These are phyloP conservation scores for Tetramorium parvispinum DNA, from an alignment of 1,140 invertebrate genomes.

Conservation along the genomic window DNA sequence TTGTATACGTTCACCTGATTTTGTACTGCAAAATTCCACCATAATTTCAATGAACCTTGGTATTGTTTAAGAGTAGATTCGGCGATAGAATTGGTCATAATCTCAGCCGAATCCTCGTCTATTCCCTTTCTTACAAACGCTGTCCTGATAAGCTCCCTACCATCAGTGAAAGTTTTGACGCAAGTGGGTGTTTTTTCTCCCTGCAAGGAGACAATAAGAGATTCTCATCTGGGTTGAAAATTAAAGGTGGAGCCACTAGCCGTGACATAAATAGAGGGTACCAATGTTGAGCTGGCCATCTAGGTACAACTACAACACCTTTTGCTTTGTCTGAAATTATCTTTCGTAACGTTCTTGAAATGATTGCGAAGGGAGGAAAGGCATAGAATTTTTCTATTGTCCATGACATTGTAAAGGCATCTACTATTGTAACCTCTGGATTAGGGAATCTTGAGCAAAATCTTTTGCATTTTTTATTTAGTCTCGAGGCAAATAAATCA, in stretches of 20 bases:
- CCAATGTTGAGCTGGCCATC: slow-evolving; percentile 67
- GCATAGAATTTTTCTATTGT: neutral
- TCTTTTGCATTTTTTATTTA: slow-evolving; percentile 28
- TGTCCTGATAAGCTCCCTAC: slow-evolving; percentile 58
- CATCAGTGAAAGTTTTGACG: slow-evolving; percentile 64
- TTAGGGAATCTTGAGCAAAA: slow-evolving; percentile 11
- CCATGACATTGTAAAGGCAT: slow-evolving; percentile 22
- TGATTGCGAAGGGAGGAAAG: slow-evolving; percentile 30
- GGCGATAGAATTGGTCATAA: slow-evolving; percentile 29
- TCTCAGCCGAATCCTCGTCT: neutral
- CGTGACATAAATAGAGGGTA: slow-evolving; percentile 53
- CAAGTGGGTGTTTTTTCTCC: slow-evolving; percentile 62
- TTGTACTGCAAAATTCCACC: neutral
- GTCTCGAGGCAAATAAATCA: slow-evolving; percentile 13
- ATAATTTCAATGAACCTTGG: neutral
- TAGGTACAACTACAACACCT: neutral
- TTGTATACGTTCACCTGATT: neutral
- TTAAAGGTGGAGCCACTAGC: slow-evolving; percentile 31
- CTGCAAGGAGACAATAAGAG: slow-evolving; percentile 68
- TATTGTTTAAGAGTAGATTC: slow-evolving; percentile 52
- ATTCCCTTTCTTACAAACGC: slow-evolving; percentile 23
- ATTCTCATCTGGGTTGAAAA: slow-evolving; percentile 56
- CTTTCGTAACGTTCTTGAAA: slow-evolving; percentile 16
- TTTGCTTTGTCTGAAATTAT: slow-evolving; percentile 25
- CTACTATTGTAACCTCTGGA: neutral